Evolutionary conservation across 2,797 vertebrate species (phyloP).

Genomic region (Gymnodraco acuticeps): DNA sequence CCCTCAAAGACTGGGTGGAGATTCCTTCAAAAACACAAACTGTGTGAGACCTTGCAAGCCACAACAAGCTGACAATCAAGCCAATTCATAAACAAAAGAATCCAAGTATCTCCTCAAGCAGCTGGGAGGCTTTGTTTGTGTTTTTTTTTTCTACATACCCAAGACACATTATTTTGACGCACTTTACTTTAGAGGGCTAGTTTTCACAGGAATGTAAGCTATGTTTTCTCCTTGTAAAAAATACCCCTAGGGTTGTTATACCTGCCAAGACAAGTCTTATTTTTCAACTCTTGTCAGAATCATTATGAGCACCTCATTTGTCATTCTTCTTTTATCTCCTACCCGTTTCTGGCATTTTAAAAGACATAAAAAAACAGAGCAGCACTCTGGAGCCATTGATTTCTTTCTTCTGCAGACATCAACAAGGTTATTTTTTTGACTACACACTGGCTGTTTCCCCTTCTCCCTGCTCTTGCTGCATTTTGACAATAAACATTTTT

Average conservation of each 20-base stretch:
- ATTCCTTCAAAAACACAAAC: slow-evolving; percentile 60
- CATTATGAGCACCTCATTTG: neutral
- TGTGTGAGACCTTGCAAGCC: neutral
- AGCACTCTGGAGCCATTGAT: neutral
- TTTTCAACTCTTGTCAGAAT: slow-evolving; percentile 3
- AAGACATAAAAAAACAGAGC: neutral
- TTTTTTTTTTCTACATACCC: neutral
- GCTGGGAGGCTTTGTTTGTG: neutral
- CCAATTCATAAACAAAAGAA: neutral
- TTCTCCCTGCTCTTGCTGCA: neutral
- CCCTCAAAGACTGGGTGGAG: slow-evolving; percentile 77
- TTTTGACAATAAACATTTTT: neutral
- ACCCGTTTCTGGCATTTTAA: neutral
- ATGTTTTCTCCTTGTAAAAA: neutral
- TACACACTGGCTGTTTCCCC: neutral
- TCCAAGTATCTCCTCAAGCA: neutral
- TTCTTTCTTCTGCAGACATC: neutral
- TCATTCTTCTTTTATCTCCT: neutral
- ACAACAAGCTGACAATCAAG: neutral
- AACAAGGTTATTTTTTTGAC: neutral
- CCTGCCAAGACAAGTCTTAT: neutral
- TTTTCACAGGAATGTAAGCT: slow-evolving; percentile 2
- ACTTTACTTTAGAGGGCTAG: neutral
- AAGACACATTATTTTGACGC: neutral
- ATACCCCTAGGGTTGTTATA: neutral